A percentile compares a stretch with the other conserved stretches of the same genome.
Conservation (phyloP, 2,797 vertebrate species). For the Onychomys torridus region DNA sequence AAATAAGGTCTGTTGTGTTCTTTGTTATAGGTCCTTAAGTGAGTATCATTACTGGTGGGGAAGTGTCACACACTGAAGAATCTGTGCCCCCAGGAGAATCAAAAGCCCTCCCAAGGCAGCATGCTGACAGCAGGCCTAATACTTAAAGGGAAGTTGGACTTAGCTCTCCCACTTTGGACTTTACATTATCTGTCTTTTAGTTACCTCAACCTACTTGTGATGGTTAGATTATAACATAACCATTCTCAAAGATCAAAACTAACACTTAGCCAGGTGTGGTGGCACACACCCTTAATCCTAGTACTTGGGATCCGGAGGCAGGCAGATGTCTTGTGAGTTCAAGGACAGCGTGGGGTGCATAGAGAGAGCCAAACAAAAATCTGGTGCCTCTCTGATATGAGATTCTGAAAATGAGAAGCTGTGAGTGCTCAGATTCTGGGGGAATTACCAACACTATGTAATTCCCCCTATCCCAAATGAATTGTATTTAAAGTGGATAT, state of each 20-base stretch:
- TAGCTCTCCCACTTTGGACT: background rate
- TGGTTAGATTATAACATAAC: background rate
- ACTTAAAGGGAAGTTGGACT: background rate
- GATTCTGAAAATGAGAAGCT: background rate
- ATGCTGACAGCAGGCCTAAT: background rate
- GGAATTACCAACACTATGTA: background rate
- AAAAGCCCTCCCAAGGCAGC: background rate
- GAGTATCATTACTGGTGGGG: background rate
- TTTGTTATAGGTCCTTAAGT: background rate
- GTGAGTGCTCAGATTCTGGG: background rate
- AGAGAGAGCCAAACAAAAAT: background rate
- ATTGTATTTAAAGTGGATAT: constrained; percentile 1
- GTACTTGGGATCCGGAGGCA: background rate
- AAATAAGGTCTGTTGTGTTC: background rate
- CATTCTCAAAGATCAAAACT: constrained; percentile 37
- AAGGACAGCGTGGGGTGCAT: background rate
- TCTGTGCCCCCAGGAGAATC: background rate
- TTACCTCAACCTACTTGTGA: background rate
- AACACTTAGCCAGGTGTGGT: background rate
- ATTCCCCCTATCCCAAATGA: background rate
- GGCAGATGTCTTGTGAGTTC: background rate
- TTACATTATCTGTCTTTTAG: constrained; percentile 43
- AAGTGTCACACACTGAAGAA: background rate
- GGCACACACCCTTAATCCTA: background rate
- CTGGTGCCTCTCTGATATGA: background rate